Evolutionary conservation across 2,888 invertebrate genomes (phyloP).

Genomic region (Toxonevra muliebris): DNA sequence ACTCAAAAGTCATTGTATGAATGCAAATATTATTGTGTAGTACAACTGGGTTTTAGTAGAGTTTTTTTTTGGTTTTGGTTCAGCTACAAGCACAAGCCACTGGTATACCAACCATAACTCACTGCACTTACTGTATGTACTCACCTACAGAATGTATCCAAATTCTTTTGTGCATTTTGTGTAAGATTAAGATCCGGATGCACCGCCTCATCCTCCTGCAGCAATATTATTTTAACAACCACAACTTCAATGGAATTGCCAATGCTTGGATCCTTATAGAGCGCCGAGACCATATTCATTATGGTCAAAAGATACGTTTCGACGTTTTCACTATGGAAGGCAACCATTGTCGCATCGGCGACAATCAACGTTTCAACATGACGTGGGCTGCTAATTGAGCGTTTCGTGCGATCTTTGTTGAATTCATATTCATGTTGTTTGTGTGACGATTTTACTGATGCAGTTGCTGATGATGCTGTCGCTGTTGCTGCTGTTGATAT

Average conservation of each 20-base stretch:
- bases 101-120: background rate
- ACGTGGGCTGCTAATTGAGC: conserved; percentile 79
- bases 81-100: too few relatives aligned
- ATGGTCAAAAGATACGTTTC: conserved; percentile 89
- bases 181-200: conserved; percentile 75
- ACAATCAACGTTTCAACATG: conserved; percentile 89
- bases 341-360: conserved; percentile 87
- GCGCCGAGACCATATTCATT: conserved; percentile 90
- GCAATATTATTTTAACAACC: conserved; percentile 84
- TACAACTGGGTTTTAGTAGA: too few relatives aligned
- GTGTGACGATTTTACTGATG: conserved; percentile 37
- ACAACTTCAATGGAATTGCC: conserved; percentile 91
- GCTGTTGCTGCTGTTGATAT: conserved; percentile 13
- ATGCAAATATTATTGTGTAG: too few relatives aligned
- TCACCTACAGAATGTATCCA: conserved; percentile 82
- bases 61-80: too few relatives aligned
- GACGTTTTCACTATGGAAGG: conserved; percentile 81
- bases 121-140: conserved; percentile 28
- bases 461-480: conserved; percentile 16
- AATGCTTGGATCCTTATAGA: conserved; percentile 88
- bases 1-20: too few relatives aligned
- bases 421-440: conserved; percentile 23
- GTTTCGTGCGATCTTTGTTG: conserved; percentile 57
- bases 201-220: conserved; percentile 69
- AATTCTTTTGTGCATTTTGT: conserved; percentile 83